phyloP scores from a whole-genome alignment of 2,797 vertebrate species.

The Trichosurus vulpecula region DNA sequence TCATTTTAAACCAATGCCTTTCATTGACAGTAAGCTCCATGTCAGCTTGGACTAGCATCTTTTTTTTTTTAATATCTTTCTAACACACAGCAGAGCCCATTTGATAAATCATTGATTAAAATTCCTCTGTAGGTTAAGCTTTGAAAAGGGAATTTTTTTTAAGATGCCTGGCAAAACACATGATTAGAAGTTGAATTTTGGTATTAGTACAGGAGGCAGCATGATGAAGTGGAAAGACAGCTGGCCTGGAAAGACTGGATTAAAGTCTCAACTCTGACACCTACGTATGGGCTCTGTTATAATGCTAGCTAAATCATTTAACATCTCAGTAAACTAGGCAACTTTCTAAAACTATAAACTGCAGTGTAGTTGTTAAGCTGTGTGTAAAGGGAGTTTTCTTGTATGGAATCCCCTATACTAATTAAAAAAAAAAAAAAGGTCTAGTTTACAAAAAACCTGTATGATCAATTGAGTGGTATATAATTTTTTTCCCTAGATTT shows the following conservation, averaged over 20 bases:
- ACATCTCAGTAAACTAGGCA: not conserved
- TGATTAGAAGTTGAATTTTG: not conserved
- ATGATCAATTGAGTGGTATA: not conserved
- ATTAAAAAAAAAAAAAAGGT: slow-evolving; percentile 21
- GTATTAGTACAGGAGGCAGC: not conserved
- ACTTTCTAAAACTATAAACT: not conserved
- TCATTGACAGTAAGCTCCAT: not conserved
- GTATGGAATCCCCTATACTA: not conserved
- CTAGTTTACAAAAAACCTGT: slow-evolving; percentile 7
- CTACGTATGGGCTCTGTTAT: not conserved
- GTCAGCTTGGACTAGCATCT: not conserved
- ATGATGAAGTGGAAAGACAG: not conserved
- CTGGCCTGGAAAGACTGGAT: not conserved
- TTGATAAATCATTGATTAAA: not conserved
- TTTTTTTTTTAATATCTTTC: not conserved
- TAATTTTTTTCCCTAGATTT: not conserved
- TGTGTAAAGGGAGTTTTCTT: not conserved
- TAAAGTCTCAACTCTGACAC: not conserved
- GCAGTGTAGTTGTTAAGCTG: not conserved
- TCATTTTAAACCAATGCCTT: not conserved
- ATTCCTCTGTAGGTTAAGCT: not conserved
- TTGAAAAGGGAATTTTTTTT: not conserved
- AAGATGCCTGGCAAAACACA: not conserved
- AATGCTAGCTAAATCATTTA: not conserved
- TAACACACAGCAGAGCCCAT: not conserved